A percentile compares a stretch with the other conserved stretches of the same genome.
These are phyloP conservation scores for Lagopus muta DNA, from an alignment of 2,113 vertebrate genomes.

Conservation along the genomic window DNA sequence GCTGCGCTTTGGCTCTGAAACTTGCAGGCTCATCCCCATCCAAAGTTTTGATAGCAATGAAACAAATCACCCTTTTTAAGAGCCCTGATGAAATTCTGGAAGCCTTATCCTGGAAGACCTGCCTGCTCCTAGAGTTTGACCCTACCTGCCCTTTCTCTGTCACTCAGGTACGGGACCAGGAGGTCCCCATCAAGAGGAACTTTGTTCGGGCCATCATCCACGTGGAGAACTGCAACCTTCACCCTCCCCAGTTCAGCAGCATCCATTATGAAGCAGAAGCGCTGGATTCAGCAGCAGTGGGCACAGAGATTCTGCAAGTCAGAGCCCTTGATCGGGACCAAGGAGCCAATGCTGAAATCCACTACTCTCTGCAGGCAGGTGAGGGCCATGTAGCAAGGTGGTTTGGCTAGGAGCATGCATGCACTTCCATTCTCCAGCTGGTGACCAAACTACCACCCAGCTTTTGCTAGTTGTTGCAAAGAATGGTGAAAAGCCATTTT, in stretches of 20 bases:
- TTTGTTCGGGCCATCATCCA: slow-evolving; percentile 86
- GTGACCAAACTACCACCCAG: neutral
- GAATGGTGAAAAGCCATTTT: neutral
- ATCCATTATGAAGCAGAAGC: slow-evolving; percentile 82
- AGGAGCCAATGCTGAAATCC: slow-evolving; percentile 89
- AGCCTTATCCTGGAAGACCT: neutral
- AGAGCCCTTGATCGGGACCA: slow-evolving; percentile 89
- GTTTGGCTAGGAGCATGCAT: neutral
- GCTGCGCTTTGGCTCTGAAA: neutral
- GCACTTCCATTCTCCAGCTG: neutral
- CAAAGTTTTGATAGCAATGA: neutral
- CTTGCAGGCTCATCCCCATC: neutral
- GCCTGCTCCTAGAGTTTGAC: neutral
- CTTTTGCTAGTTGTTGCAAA: neutral
- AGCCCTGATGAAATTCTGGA: neutral
- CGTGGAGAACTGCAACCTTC: slow-evolving; percentile 89
- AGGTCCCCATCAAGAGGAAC: slow-evolving; percentile 93
- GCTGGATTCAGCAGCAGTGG: slow-evolving; percentile 75
- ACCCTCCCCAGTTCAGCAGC: slow-evolving; percentile 87
- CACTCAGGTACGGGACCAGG: slow-evolving; percentile 92
- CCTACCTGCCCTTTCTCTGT: neutral
- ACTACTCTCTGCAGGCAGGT: slow-evolving; percentile 92
- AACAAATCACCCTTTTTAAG: neutral
- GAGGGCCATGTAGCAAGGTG: slow-evolving; percentile 8
- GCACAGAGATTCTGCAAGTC: slow-evolving; percentile 87